Evolutionary conservation across 2,888 invertebrate species (phyloP).

Genomic region (Dorcus hopei): DNA sequence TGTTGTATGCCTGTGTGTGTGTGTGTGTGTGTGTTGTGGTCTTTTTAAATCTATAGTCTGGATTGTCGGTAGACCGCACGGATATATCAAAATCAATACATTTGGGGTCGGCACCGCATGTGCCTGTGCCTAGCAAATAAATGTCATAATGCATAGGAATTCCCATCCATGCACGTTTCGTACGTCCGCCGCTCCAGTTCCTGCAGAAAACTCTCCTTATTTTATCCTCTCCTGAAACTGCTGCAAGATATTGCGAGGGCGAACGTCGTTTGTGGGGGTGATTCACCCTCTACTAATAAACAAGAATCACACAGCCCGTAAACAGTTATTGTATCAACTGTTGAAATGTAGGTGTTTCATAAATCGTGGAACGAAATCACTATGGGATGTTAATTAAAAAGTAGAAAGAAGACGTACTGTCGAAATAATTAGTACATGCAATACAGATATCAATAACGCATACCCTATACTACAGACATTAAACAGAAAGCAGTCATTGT

Average conservation of each 20-base stretch:
- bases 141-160: constrained; percentile 30
- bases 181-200: constrained; percentile 9
- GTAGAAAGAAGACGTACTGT: no score
- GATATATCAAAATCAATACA: constrained; percentile 28
- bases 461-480: no score
- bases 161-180: constrained; percentile 19
- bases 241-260: background rate
- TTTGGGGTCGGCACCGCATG: constrained; percentile 30
- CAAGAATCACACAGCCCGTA: background rate
- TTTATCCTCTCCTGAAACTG: constrained; percentile 7
- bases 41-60: constrained; percentile 17
- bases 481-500: no score
- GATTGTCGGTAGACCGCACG: constrained; percentile 25
- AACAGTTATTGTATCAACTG: background rate
- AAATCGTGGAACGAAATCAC: no score
- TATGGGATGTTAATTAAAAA: no score
- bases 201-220: constrained; percentile 11
- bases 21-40: no score
- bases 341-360: background rate
- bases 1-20: background rate
- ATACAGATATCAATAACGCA: no score
- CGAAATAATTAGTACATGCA: no score
- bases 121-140: constrained; percentile 32
- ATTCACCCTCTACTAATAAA: background rate
- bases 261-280: background rate